Base-by-base conservation (phyloP, 2,113 vertebrate species). In the Dicrurus megarhynchus region DNA sequence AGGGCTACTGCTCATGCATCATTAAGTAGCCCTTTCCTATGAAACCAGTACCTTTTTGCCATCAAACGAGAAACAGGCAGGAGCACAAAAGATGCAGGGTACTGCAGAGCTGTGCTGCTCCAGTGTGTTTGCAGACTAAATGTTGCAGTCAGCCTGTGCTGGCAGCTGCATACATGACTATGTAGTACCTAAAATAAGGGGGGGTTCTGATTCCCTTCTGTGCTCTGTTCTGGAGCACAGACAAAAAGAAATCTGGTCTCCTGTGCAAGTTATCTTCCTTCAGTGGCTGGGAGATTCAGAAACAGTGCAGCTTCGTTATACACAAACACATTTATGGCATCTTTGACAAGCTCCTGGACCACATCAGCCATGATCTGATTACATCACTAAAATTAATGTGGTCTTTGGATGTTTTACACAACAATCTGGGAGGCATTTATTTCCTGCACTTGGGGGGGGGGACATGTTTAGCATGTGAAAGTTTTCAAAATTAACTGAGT, bases 401-500 rank as follows among this genome's bases (percentile, higher is more conserved):
- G 84, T 76, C 87, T 80, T 92, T 88, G 90, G 95, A 93, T 82
- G 88, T 91, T 95, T 93, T 95, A 94, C 73, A 90, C 79, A 85
- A 91, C 85, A 90, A 90, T 78, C 93, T 71, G 79, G 76, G 87
- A 96, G 81, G 90, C 91, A 74, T 86, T 90, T 76, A 70, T 89
- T 90, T 95, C 95, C 95, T 92, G 76, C 80, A 33, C 47, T 30
- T 73, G 73, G 74, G 32, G 42, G 65, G 65, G 60, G 20, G 35
- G 24, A 56, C 95, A 92, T 93, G 79, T 97, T 95, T 94, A 92
- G 97, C 96, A 96, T 97, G 96, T 95, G 93, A 97, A 98, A 97
- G 97, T 98, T 98, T 98, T 97, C 96, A 97, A 96, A 98, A 98
- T 97, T 96, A 97, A 97, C 92, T 42, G 87, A 96, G 97, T 97